These are phyloP conservation scores for Amiota minor DNA, from an alignment of 2,888 invertebrate genomes.

Conservation along the genomic window DNA sequence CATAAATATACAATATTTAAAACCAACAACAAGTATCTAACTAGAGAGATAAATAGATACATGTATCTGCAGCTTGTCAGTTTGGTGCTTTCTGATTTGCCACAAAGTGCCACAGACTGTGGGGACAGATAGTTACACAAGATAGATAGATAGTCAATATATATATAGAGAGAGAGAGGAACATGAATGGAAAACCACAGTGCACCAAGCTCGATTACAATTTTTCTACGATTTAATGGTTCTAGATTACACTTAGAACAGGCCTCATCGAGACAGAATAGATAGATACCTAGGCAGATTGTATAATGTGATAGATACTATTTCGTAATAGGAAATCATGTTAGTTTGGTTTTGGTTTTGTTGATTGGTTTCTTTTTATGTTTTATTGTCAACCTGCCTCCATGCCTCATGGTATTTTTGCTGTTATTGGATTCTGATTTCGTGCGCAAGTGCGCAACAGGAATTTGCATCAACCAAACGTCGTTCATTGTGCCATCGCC, in stretches of 20 bases:
- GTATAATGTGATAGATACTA: constrained; percentile 25
- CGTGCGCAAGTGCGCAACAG: constrained; percentile 58
- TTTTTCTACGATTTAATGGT: constrained; percentile 26
- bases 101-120: constrained; percentile 12
- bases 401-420: constrained; percentile 42
- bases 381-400: neutral
- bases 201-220: constrained; percentile 6
- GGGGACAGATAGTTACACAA: neutral
- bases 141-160: neutral
- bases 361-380: neutral
- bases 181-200: constrained; percentile 1
- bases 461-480: constrained; percentile 46
- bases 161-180: neutral
- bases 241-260: constrained; percentile 31
- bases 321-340: constrained; percentile 64
- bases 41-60: too few relatives aligned
- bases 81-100: constrained; percentile 18
- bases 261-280: neutral
- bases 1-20: too few relatives aligned
- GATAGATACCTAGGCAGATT: constrained; percentile 1
- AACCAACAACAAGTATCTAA: too few relatives aligned
- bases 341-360: neutral
- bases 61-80: neutral
- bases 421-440: constrained; percentile 47
- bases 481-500: neutral